Percentiles rank a stretch among this genome's conserved stretches.
phyloP scores from a whole-genome alignment of 2,113 vertebrate species.

The Thryonomys swinderianus region DNA sequence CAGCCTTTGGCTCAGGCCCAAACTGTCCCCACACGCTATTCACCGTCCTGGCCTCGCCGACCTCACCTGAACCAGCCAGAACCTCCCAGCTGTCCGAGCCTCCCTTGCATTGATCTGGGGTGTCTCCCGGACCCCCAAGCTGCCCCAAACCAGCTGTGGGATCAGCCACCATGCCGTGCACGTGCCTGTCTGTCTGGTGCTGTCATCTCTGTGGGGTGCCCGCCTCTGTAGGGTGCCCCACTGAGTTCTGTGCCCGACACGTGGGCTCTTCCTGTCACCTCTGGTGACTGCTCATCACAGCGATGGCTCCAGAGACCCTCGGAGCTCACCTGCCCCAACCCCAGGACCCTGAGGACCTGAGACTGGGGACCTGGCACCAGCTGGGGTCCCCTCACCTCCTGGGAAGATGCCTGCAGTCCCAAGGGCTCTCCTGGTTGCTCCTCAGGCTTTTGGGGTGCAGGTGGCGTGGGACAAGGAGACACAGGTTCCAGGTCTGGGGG shows the following conservation, averaged over 20 bases:
- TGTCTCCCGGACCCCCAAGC: neutral
- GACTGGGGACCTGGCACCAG: neutral
- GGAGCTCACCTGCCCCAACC: neutral
- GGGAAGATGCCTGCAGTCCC: neutral
- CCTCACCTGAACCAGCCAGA: neutral
- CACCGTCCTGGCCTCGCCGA: neutral
- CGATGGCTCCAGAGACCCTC: neutral
- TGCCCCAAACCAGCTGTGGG: neutral
- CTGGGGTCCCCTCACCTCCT: neutral
- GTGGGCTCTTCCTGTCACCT: neutral
- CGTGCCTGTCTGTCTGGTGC: too few species aligned
- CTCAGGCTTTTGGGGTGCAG: too few species aligned
- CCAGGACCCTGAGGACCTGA: neutral
- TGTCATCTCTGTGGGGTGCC: neutral
- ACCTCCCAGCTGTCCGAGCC: rapidly evolving
- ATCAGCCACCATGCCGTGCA: too few species aligned
- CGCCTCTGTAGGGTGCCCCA: neutral
- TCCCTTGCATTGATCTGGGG: neutral
- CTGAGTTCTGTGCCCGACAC: neutral
- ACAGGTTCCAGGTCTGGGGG: neutral
- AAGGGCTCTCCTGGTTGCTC: neutral
- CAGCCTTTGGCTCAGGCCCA: neutral
- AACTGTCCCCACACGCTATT: neutral
- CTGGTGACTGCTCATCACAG: neutral
- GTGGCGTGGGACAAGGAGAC: neutral